Base-by-base conservation (phyloP, 2,888 invertebrate species). In the Syrista parreyssii region DNA sequence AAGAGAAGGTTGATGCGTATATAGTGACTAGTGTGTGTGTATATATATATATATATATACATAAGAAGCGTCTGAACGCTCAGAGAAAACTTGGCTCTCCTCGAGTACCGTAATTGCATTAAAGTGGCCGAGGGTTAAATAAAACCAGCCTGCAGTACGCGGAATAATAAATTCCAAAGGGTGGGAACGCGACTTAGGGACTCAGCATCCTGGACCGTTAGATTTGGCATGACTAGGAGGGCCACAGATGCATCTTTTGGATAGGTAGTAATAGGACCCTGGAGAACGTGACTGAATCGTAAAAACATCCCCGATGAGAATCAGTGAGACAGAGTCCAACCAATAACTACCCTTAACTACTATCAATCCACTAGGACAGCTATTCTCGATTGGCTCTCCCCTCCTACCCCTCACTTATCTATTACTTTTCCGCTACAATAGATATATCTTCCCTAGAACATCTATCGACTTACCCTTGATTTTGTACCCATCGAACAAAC, bases 41-140 rank as follows among this genome's bases (percentile, higher is more conserved):
- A 12, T 36, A 36, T 36, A 35, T 35, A 35, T 35, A 15, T 36
- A 36, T 36, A 1, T 40, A 1, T 40, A 15, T 36, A 40, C 12
- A 40, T 40, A 40, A 15, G 40, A 15, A 40, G 4, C 12, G 36
- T 12, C 40, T 68, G 75, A 73, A 76, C 79, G 74, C 75, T 76
- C 74, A 73, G 15, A 15, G 4, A 36, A 40, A 40, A 40, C 40
- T 40, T 40, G 40, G 40, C 15, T 15, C 40, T 15, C 74, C 75
- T 74, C 15, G 40, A 40, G 40, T 40, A 40, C 40, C 23, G 69
- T 69, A 69, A 69, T 69, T 89, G 88, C 86, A 88, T 89, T 89
- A 89, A 88, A 90, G 89, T 88, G 87, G 89, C 89, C 88, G 88
- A 89, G 88, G 86, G 88, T 88, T 88, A 83, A 86, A 85, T 86